Base-by-base conservation (phyloP, 92 coral and sea anemone genomes). In the Palythoa grandis region DNA sequence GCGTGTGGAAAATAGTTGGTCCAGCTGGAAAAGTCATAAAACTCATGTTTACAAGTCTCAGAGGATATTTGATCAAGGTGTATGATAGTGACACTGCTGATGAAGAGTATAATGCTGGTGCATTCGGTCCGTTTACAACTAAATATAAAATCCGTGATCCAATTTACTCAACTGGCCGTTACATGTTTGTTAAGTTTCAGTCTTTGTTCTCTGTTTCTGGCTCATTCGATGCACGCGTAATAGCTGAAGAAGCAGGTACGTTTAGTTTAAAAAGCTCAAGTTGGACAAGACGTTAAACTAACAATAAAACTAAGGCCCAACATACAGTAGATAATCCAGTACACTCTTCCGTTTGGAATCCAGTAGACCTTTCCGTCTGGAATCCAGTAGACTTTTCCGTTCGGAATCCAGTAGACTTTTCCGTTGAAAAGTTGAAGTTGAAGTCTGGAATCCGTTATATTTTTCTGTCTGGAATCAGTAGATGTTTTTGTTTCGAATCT, bases 151-250 rank as follows among this genome's bases (percentile, higher is more conserved):
- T 24, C 16, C 72, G 83, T 12, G 54, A 61, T 12, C 72, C 83
- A 3, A n/a, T 78, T 78, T 78, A 61, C 11, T 78, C 83, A n/a
- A 38, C 83, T n/a, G 83, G 83, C 7, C 83, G 39, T 39, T 78
- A 39, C 56, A 60, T 78, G 72, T 78, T 37, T 19, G 37, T 78
- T 4, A n/a, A 20, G 37, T 78, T 61, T 16, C n/a, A 38, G n/a
- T 38, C 83, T 12, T 3, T 16, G 0, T 20, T 4, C 1, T 17
- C 25, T 39, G 14, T 39, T 19, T 4, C 0, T 5, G 83, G 83
- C 38, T 16, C 13, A 3, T 78, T 78, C 20, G n/a, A 4, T 17
- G 83, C 72, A 17, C 25, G 56, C 3, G 72, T 39, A 10, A 10
- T 0, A 58, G 72, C 83, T 19, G 54, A 58, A 7, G 71, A 78